Conservation (phyloP, 2,888 invertebrate species). For the Formica aserva region DNA sequence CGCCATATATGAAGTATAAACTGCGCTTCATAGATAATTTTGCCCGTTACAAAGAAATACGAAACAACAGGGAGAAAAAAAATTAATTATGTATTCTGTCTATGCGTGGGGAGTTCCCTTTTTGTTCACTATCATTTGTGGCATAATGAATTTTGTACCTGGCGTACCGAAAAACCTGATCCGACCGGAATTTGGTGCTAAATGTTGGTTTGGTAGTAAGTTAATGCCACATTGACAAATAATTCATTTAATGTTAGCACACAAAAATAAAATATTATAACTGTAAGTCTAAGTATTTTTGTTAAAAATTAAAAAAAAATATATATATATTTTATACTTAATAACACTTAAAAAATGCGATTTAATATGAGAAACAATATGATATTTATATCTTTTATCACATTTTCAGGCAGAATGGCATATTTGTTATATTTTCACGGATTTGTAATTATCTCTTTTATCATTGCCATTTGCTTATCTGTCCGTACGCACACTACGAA, state of each 20-base stretch:
- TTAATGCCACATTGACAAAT: conserved; percentile 47
- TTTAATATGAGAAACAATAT: no score
- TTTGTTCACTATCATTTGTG: conserved; percentile 76
- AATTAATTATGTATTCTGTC: conserved; percentile 88
- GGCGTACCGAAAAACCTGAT: conserved; percentile 84
- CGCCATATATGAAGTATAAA: neutral
- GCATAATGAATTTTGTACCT: conserved; percentile 87
- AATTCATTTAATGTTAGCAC: neutral
- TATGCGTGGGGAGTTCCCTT: conserved; percentile 90
- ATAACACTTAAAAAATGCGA: no score
- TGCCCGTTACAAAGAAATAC: conserved; percentile 81
- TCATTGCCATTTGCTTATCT: no score
- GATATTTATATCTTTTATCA: no score
- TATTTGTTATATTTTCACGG: no score
- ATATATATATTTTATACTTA: no score
- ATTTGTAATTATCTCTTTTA: no score
- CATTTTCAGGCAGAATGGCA: no score
- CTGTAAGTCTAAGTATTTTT: no score
- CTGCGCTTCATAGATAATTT: conserved; percentile 86
- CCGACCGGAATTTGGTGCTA: conserved; percentile 87
- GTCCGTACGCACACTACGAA: no score
- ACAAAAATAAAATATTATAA: no score
- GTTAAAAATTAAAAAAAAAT: no score
- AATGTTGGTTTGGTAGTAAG: conserved; percentile 89
- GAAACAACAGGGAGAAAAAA: conserved; percentile 65